phyloP scores from a whole-genome alignment of 2,113 vertebrate species.

The Channa argus region DNA sequence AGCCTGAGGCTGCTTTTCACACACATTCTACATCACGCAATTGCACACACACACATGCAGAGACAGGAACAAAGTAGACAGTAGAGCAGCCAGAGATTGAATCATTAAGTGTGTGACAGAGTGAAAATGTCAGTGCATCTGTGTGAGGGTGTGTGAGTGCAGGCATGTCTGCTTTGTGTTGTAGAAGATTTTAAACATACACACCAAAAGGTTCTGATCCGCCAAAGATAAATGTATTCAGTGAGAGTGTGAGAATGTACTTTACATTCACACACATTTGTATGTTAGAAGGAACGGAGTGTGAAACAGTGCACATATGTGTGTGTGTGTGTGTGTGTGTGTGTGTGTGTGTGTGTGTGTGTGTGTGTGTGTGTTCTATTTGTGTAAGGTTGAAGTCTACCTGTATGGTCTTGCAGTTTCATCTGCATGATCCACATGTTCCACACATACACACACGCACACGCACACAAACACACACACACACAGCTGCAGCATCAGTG shows the following conservation, averaged over 20 bases:
- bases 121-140: slow-evolving; percentile 19
- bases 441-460: not conserved
- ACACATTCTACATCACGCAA: slow-evolving; percentile 4
- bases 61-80: not conserved
- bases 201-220: not conserved
- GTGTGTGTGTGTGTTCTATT: not conserved
- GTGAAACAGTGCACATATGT: not conserved
- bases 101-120: slow-evolving; percentile 48
- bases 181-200: slow-evolving; percentile 6
- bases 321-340: not conserved
- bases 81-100: slow-evolving; percentile 30
- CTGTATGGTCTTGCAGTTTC: not conserved
- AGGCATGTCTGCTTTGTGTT: slow-evolving; percentile 1
- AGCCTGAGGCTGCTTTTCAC: slow-evolving; percentile 31
- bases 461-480: slow-evolving; percentile 17
- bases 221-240: not conserved
- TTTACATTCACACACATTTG: not conserved
- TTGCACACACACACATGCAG: slow-evolving; percentile 9
- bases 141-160: not conserved
- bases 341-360: not conserved
- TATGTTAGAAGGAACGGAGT: not conserved
- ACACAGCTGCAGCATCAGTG: slow-evolving; percentile 43
- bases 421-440: no score
- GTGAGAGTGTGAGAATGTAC: not conserved
- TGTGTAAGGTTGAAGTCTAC: not conserved